These are phyloP conservation scores for Perizoma affinitatum DNA, from an alignment of 2,888 invertebrate genomes.

Conservation along the genomic window DNA sequence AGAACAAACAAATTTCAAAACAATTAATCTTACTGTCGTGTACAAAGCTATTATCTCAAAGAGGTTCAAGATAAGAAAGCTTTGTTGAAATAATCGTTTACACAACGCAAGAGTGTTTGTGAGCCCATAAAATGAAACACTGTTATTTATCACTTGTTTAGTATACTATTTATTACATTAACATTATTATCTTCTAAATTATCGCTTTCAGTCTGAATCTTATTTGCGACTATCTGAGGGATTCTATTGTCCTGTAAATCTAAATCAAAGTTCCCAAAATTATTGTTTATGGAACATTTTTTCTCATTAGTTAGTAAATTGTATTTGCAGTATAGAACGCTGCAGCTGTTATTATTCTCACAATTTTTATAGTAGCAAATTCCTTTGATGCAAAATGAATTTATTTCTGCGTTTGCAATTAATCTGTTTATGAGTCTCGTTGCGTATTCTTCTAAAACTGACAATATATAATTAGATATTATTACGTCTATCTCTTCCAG, in stretches of 20 bases:
- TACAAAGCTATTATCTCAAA: conserved; percentile 33
- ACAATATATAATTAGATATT: conserved; percentile 48
- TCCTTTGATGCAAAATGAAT: conserved; percentile 56
- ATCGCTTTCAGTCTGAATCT: conserved; percentile 23
- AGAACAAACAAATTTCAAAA: conserved; percentile 14
- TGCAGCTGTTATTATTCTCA: conserved; percentile 46
- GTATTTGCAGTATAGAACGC: conserved; percentile 55
- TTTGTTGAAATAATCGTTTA: conserved; percentile 28
- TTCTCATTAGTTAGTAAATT: conserved; percentile 52
- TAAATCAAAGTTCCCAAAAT: conserved; percentile 27
- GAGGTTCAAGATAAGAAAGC: conserved; percentile 35
- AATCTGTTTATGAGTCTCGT: conserved; percentile 57
- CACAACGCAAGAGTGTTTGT: conserved; percentile 15
- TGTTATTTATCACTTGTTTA: conserved; percentile 39
- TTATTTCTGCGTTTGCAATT: conserved; percentile 50
- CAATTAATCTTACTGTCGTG: not conserved
- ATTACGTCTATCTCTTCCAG: conserved; percentile 30
- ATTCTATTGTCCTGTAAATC: conserved; percentile 37
- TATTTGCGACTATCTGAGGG: conserved; percentile 22
- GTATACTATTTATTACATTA: conserved; percentile 47
- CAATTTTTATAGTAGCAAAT: conserved; percentile 60
- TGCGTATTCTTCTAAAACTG: conserved; percentile 52
- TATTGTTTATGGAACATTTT: conserved; percentile 46
- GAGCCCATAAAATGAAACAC: conserved; percentile 21
- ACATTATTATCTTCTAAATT: conserved; percentile 52